Conservation (phyloP, 53 echinoderm and acorn worm species). For the Crossaster papposus region DNA sequence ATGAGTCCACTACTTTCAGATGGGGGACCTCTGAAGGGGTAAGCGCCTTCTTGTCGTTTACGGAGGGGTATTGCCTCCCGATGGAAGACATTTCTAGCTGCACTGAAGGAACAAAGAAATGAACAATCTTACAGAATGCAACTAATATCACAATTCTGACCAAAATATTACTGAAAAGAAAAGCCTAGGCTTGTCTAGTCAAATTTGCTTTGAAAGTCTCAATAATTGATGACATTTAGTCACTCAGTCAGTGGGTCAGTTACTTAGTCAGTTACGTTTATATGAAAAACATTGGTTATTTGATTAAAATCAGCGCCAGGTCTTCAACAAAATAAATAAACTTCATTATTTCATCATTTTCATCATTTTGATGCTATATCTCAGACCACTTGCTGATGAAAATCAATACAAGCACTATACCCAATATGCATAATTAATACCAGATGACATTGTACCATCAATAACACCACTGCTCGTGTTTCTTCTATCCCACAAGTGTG, state of each 20-base stretch:
- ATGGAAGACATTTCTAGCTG: background rate
- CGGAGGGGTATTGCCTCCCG: background rate
- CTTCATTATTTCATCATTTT: no score
- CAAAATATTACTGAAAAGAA: background rate
- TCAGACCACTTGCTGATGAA: no score
- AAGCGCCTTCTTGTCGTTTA: background rate
- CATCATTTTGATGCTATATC: no score
- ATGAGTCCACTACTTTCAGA: background rate
- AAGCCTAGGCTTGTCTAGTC: no score
- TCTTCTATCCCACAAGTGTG: background rate
- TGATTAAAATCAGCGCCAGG: no score
- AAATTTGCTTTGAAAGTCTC: no score
- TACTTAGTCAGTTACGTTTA: no score
- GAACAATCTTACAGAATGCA: background rate
- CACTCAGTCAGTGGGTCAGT: no score
- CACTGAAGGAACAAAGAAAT: background rate
- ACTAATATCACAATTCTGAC: background rate
- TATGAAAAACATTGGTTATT: no score
- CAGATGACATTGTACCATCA: background rate
- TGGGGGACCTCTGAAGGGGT: background rate
- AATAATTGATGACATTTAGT: no score
- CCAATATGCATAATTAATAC: background rate
- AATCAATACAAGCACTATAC: background rate
- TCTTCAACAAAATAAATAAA: no score
- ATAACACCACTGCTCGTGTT: background rate